Conservation (phyloP, 2,797 vertebrate species). For the Tadarida brasiliensis region DNA sequence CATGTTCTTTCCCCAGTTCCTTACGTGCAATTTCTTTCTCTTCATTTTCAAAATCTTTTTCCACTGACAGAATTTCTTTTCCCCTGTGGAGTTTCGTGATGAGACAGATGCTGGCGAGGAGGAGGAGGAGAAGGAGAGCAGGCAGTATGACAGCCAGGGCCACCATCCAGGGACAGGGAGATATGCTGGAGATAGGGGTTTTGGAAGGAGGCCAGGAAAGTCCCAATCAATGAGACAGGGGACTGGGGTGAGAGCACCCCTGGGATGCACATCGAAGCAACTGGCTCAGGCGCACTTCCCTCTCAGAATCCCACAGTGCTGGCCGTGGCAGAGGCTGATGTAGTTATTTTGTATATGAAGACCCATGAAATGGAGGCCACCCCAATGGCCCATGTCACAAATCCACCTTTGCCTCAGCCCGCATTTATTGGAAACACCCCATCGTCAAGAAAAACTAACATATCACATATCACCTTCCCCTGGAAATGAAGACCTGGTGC, state of each 20-base stretch:
- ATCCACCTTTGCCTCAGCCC: too few relatives aligned
- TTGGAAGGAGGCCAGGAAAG: conserved; percentile 45
- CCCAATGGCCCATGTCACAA: background rate
- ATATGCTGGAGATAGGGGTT: background rate
- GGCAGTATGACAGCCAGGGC: background rate
- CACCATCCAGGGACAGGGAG: conserved; percentile 52
- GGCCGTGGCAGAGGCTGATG: background rate
- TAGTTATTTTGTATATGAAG: background rate
- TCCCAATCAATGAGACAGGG: background rate
- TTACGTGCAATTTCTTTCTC: conserved; percentile 58
- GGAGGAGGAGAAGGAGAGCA: conserved; percentile 38
- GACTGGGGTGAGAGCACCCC: too few relatives aligned
- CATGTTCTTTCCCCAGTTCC: background rate
- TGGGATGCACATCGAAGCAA: too few relatives aligned
- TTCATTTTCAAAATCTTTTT: conserved; percentile 50
- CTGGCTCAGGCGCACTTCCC: too few relatives aligned
- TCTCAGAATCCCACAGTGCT: too few relatives aligned
- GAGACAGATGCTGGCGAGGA: conserved; percentile 5
- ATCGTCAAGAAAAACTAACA: too few relatives aligned
- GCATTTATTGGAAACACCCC: too few relatives aligned
- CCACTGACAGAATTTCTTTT: background rate
- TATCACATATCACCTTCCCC: too few relatives aligned
- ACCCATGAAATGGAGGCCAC: background rate
- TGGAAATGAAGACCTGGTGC: too few relatives aligned
- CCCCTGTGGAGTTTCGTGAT: conserved; percentile 43